Percentiles rank a stretch among this genome's conserved stretches.
Conservation (phyloP, 53 echinoderm and acorn worm genomes). For the Holothuria leucospilota region DNA sequence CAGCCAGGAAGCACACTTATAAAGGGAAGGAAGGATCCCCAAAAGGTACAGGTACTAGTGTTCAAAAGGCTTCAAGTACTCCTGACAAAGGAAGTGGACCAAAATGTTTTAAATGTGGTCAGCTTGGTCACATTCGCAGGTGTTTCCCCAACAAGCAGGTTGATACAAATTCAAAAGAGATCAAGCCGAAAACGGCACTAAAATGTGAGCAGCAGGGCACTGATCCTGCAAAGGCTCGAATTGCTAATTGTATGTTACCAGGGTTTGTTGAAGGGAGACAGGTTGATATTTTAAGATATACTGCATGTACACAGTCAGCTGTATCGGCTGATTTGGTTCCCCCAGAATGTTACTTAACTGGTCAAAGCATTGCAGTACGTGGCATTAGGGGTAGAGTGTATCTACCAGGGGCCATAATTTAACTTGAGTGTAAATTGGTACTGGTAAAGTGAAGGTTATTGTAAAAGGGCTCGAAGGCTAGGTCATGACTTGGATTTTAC, state of each 20-base stretch:
- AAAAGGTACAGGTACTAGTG: background rate
- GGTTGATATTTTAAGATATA: slow-evolving; percentile 43
- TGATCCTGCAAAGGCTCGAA: slow-evolving; percentile 19
- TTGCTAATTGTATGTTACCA: slow-evolving; percentile 8
- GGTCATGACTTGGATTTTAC: no score
- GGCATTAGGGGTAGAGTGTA: slow-evolving; percentile 24
- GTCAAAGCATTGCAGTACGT: slow-evolving; percentile 19
- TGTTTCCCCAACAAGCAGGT: slow-evolving; percentile 10
- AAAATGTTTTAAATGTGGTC: no score
- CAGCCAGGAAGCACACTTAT: no score
- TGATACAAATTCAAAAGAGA: no score
- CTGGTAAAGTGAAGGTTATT: slow-evolving; percentile 11
- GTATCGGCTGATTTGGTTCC: slow-evolving; percentile 10
- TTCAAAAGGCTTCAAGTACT: background rate
- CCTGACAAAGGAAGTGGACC: background rate
- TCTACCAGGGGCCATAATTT: background rate
- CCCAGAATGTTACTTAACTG: slow-evolving; percentile 1
- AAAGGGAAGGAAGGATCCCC: no score
- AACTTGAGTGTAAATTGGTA: slow-evolving; percentile 17
- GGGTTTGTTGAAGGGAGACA: background rate
- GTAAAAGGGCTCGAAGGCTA: no score
- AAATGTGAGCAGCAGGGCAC: no score
- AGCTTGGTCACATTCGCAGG: slow-evolving; percentile 3
- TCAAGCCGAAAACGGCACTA: no score
- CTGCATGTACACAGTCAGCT: no score